phyloP scores from a whole-genome alignment of 2,797 vertebrate species.

The Nyctibius grandis region DNA sequence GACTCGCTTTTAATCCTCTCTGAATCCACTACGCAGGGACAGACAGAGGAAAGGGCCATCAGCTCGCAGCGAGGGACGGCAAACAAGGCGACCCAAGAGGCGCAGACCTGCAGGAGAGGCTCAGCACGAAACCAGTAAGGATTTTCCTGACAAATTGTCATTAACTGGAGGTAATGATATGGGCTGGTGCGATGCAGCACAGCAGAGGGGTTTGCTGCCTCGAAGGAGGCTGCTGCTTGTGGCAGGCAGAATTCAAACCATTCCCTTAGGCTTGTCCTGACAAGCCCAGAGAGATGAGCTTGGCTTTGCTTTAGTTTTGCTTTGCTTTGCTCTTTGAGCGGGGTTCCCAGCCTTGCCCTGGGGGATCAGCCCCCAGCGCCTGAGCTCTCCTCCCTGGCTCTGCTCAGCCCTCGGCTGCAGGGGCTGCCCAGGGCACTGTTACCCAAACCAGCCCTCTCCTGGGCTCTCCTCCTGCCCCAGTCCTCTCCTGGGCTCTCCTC shows the following conservation, averaged over 20 bases:
- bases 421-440: not conserved
- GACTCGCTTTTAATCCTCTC: conserved; percentile 43
- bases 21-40: not conserved
- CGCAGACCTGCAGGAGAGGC: not conserved
- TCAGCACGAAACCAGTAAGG: conserved; percentile 18
- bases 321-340: not conserved
- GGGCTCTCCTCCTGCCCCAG: not conserved
- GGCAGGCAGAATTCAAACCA: not conserved
- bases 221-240: not conserved
- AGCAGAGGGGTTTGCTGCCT: not conserved
- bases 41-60: not conserved
- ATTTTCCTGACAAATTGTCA: not conserved
- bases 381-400: not conserved
- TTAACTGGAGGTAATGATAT: accelerated
- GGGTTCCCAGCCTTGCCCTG: not conserved
- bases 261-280: not conserved
- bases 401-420: not conserved
- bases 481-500: not conserved
- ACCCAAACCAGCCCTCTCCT: not conserved
- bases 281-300: not conserved
- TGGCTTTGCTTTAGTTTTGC: not conserved
- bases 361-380: not conserved
- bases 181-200: not conserved
- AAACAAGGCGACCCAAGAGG: not conserved
- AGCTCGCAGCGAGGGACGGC: not conserved